Evolutionary conservation across 2,797 vertebrate genomes (phyloP).

Genomic region (Catostomus latipinnis): DNA sequence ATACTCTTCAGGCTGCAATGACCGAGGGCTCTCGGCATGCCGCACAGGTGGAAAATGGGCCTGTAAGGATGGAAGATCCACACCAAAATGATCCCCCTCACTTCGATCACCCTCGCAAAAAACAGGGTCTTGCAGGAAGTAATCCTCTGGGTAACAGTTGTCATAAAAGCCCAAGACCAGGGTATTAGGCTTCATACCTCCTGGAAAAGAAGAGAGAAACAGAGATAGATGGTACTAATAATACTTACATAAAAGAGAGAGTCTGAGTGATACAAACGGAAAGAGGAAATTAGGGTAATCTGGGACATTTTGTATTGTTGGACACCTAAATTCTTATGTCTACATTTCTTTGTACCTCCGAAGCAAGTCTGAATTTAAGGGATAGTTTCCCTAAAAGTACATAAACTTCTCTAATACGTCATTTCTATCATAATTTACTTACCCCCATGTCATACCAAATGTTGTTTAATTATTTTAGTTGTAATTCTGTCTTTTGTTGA

Average conservation of each 20-base stretch:
- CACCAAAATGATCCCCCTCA: conserved; percentile 82
- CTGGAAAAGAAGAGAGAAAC: conserved; percentile 64
- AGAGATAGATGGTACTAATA: neutral
- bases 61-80: conserved; percentile 83
- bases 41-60: conserved; percentile 88
- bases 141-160: conserved; percentile 85
- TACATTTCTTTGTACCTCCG: too few species aligned
- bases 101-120: conserved; percentile 75
- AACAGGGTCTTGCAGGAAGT: conserved; percentile 85
- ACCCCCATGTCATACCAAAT: too few species aligned
- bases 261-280: neutral
- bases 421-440: too few species aligned
- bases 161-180: conserved; percentile 91
- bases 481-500: too few species aligned
- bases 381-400: too few species aligned
- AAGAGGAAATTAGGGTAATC: too few species aligned
- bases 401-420: too few species aligned
- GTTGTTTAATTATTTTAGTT: too few species aligned
- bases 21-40: conserved; percentile 78
- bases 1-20: conserved; percentile 84
- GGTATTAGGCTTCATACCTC: conserved; percentile 94
- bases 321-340: too few species aligned
- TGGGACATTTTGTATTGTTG: too few species aligned
- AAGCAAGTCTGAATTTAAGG: too few species aligned
- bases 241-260: conserved; percentile 16